Evolutionary conservation across 1,140 invertebrate species (phyloP), one percentile per base, ranked within the genome.

Genomic region (Polypedilum vanderplanki): DNA sequence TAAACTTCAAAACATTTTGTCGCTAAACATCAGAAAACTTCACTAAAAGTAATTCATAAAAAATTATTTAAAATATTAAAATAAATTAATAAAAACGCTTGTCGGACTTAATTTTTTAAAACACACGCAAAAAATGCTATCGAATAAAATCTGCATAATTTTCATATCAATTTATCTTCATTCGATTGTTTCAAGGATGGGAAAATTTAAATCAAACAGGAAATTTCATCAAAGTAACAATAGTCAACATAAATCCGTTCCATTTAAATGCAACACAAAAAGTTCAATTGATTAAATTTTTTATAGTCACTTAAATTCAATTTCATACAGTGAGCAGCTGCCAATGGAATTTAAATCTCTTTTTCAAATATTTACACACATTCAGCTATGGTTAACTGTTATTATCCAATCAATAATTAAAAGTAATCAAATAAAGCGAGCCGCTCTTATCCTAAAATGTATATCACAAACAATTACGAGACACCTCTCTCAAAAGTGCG

Each of bases 341-440:
- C 15, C 1, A 15, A 57, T 57, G 10, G 7, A 57, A n/a, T 57
- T 57, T 57, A 57, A n/a, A n/a, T 33, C 5, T 3, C 24, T 33
- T n/a, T n/a, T 57, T 57, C 46, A 57, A n/a, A 12, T 4, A 57
- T 57, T 57, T 57, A 57, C 46, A 57, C 12, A 57, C 12, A n/a
- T n/a, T 57, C 12, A 12, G 12, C 46, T 33, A 33, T n/a, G n/a
- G 5, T 5, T 33, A 33, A 33, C 24, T 3, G 24, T 33, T 33
- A 57, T 57, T 57, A 57, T 57, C n/a, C 46, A 57, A 57, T 57
- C 46, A 57, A n/a, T 57, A n/a, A 57, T 57, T 57, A 57, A n/a
- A 57, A 12, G n/a, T 57, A 57, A 57, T 57, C 46, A 57, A 57
- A 57, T 57, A 12, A 33, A 57, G 12, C 46, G 4, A 57, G 15